A percentile compares a stretch with the other conserved stretches of the same genome.
These are phyloP conservation scores for Bungarus multicinctus DNA, from an alignment of 2,113 vertebrate species.

Conservation along the genomic window DNA sequence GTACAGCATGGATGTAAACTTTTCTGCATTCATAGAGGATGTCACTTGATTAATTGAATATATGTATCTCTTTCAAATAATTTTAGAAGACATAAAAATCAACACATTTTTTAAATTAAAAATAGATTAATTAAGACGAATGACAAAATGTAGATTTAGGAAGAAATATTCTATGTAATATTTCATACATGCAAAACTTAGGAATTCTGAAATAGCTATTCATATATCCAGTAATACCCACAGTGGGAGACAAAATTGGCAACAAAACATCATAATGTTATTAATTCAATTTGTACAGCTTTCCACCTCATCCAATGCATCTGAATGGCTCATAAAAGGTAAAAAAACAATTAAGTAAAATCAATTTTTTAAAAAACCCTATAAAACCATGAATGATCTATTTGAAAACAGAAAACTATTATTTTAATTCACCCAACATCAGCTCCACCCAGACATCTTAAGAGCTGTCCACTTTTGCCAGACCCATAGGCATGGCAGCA, in stretches of 20 bases:
- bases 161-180: background rate
- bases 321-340: background rate
- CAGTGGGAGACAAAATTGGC: background rate
- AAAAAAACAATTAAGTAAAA: background rate
- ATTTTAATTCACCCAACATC: background rate
- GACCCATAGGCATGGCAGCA: background rate
- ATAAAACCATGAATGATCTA: background rate
- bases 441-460: background rate
- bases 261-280: background rate
- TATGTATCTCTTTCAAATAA: background rate
- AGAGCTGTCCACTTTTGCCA: background rate
- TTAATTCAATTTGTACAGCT: background rate
- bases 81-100: background rate
- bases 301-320: background rate
- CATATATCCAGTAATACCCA: background rate
- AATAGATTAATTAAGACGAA: background rate
- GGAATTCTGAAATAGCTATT: background rate
- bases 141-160: background rate
- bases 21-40: background rate
- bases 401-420: background rate
- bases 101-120: background rate
- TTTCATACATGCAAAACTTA: background rate
- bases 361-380: background rate
- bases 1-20: background rate
- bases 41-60: background rate